These are phyloP conservation scores for Catotricha subobsoleta DNA, from an alignment of 2,888 invertebrate genomes.

Conservation along the genomic window DNA sequence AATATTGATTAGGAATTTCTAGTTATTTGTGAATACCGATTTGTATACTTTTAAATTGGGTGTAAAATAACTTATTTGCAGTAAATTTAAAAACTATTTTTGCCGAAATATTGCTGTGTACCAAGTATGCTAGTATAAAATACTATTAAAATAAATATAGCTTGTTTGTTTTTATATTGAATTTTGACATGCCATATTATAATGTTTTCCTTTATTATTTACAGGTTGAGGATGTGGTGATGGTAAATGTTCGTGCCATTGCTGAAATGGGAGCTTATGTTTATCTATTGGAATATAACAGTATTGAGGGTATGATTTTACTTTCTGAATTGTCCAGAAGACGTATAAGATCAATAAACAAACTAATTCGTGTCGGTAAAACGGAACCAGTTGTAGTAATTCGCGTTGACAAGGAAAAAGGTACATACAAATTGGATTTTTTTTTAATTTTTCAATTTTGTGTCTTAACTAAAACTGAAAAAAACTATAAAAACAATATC, in stretches of 20 bases:
- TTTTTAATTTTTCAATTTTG: background rate
- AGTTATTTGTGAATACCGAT: no score
- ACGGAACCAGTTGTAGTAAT: conserved; percentile 99
- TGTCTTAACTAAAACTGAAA: background rate
- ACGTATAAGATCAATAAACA: conserved; percentile 98
- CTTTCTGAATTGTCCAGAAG: conserved; percentile 93
- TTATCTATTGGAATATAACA: conserved; percentile 92
- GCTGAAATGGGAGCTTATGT: conserved; percentile 99
- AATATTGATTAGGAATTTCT: background rate
- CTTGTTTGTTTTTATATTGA: no score
- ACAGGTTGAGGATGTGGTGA: conserved; percentile 89
- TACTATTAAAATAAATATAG: no score
- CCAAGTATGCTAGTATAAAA: no score
- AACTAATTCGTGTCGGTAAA: conserved; percentile 94
- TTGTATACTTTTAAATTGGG: no score
- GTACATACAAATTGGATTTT: conserved; percentile 32
- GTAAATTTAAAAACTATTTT: no score
- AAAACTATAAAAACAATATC: conserved; percentile 1
- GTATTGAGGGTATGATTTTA: conserved; percentile 98
- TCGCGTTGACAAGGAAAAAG: conserved; percentile 98
- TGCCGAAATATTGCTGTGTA: no score
- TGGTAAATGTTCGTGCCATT: conserved; percentile 96
- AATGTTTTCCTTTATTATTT: background rate
- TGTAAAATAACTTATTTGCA: no score
- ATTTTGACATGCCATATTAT: no score